These are phyloP conservation scores for Drosophila neonasuta DNA, from an alignment of 2,888 invertebrate species.

Conservation along the genomic window DNA sequence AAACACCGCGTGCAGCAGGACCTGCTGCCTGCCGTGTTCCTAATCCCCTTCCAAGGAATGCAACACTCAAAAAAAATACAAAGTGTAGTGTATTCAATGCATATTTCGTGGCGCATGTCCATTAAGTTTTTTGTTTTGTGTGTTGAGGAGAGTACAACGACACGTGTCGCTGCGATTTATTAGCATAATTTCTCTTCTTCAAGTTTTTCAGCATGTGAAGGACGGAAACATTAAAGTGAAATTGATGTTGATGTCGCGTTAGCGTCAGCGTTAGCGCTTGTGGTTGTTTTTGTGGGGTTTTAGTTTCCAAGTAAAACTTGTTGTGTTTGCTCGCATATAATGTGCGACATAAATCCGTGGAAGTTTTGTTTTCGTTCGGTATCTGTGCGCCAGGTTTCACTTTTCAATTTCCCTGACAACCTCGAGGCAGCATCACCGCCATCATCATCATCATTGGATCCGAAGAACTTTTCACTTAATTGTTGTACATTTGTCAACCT, in stretches of 20 bases:
- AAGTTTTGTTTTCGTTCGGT: slow-evolving; percentile 32
- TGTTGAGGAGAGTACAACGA: slow-evolving; percentile 59
- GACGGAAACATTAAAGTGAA: slow-evolving; percentile 74
- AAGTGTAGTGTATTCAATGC: slow-evolving; percentile 55
- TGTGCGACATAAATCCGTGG: slow-evolving; percentile 44
- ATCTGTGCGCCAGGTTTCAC: slow-evolving; percentile 45
- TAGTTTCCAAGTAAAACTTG: slow-evolving; percentile 56
- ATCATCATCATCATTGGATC: slow-evolving; percentile 28
- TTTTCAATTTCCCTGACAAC: slow-evolving; percentile 66
- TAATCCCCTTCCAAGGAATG: slow-evolving; percentile 43
- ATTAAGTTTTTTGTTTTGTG: slow-evolving; percentile 39
- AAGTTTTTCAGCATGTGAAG: slow-evolving; percentile 38
- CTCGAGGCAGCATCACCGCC: slow-evolving; percentile 34
- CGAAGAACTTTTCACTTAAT: slow-evolving; percentile 66
- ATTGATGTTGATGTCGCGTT: slow-evolving; percentile 63
- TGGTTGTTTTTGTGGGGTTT: slow-evolving; percentile 13
- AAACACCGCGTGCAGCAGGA: slow-evolving; percentile 68
- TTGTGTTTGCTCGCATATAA: neutral
- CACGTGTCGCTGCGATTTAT: slow-evolving; percentile 75
- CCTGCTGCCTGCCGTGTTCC: slow-evolving; percentile 24
- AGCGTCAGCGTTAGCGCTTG: slow-evolving; percentile 20
- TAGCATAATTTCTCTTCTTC: slow-evolving; percentile 75
- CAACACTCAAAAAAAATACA: slow-evolving; percentile 32
- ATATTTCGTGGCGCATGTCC: slow-evolving; percentile 76
- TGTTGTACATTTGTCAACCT: slow-evolving; percentile 71